phyloP scores from a whole-genome alignment of 2,113 vertebrate species.

The Crotalus helleri region DNA sequence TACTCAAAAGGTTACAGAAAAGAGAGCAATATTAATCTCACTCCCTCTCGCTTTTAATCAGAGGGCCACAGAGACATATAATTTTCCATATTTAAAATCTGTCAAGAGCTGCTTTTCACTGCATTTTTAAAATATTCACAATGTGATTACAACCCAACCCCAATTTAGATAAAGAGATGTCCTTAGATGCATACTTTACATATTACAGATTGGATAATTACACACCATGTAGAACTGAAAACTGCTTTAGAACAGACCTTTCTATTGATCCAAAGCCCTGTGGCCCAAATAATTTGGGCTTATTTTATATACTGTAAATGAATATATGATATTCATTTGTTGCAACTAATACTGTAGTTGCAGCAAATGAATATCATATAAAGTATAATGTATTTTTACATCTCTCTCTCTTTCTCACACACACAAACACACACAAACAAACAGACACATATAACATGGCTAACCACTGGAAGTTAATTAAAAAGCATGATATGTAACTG shows the following conservation, averaged over 20 bases:
- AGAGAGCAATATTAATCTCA: slow-evolving; percentile 6
- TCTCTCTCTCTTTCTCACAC: not conserved
- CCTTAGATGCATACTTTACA: slow-evolving; percentile 4
- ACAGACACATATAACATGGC: not conserved
- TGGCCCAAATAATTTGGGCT: not conserved
- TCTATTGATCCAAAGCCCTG: not conserved
- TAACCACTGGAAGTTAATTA: slow-evolving; percentile 19
- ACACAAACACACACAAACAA: too few relatives aligned
- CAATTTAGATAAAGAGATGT: slow-evolving; percentile 25
- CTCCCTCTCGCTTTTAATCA: slow-evolving; percentile 35
- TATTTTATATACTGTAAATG: not conserved
- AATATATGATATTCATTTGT: not conserved
- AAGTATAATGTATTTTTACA: not conserved
- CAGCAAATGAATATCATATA: not conserved
- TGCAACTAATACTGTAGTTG: not conserved
- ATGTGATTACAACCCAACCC: slow-evolving; percentile 26
- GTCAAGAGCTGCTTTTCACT: slow-evolving; percentile 36
- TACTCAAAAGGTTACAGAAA: slow-evolving; percentile 13
- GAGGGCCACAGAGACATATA: slow-evolving; percentile 35
- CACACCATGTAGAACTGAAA: not conserved
- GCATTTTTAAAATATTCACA: slow-evolving; percentile 32
- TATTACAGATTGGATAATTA: slow-evolving; percentile 24
- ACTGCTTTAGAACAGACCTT: slow-evolving; percentile 9
- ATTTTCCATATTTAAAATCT: slow-evolving; percentile 34
- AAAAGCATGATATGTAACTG: not conserved